Conservation (phyloP, 1,140 invertebrate species). For the Neuroterus valhalla region DNA sequence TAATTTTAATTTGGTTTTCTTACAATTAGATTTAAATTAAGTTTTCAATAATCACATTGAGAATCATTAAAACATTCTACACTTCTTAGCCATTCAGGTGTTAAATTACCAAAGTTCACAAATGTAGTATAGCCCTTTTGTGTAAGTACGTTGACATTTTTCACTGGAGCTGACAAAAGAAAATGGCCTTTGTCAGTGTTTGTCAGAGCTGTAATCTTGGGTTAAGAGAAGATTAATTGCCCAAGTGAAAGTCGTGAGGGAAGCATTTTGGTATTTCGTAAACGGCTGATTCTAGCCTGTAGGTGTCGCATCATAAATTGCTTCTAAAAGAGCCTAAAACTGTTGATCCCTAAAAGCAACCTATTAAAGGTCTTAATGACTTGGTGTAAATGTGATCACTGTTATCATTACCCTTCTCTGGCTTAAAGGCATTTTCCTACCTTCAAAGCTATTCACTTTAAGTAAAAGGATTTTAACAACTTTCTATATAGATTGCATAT, state of each 20-base stretch:
- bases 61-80: background rate
- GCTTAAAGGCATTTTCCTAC: background rate
- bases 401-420: background rate
- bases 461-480: too few species aligned
- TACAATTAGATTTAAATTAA: background rate
- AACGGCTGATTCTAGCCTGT: conserved; percentile 13
- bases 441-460: background rate
- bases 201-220: conserved; percentile 21
- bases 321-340: conserved; percentile 22
- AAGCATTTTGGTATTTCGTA: conserved; percentile 27
- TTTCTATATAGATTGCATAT: too few species aligned
- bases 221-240: conserved; percentile 24
- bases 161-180: conserved; percentile 15
- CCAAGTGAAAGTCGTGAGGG: conserved; percentile 11
- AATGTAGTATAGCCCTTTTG: conserved; percentile 8
- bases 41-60: background rate
- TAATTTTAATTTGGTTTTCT: too few species aligned
- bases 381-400: background rate
- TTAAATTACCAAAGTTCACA: background rate
- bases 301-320: conserved; percentile 5
- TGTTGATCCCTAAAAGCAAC: conserved; percentile 7
- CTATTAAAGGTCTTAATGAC: background rate
- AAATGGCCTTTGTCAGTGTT: conserved; percentile 24
- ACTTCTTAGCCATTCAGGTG: background rate
- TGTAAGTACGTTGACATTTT: conserved; percentile 16